Conservation (phyloP, 2,113 vertebrate species). For the Spizaetus ornatus region DNA sequence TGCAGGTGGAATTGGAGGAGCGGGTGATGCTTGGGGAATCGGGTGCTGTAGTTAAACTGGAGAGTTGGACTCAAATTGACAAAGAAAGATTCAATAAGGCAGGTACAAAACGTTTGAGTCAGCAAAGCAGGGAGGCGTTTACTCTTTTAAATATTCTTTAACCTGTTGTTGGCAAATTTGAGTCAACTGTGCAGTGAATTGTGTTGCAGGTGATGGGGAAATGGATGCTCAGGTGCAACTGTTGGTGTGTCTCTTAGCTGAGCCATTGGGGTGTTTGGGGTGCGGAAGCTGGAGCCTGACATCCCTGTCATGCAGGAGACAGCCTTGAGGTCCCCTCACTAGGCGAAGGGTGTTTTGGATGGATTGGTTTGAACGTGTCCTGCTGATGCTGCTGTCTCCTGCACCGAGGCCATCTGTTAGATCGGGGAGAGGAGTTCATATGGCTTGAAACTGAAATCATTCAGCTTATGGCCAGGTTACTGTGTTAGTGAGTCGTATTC, state of each 20-base stretch:
- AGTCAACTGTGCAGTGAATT: not conserved
- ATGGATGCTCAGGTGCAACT: not conserved
- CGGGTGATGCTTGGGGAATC: not conserved
- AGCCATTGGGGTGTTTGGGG: accelerated
- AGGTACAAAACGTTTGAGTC: accelerated
- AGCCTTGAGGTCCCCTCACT: not conserved
- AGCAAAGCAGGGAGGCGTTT: not conserved
- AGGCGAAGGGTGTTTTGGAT: not conserved
- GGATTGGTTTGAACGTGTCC: not conserved
- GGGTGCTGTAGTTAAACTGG: not conserved
- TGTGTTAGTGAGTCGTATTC: not conserved
- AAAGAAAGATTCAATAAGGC: not conserved
- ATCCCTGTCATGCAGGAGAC: not conserved
- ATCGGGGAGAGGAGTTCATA: not conserved
- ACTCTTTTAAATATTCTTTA: not conserved
- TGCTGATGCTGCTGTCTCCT: not conserved
- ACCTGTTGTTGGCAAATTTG: not conserved
- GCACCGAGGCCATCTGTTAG: accelerated
- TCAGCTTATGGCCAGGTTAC: not conserved
- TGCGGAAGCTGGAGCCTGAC: not conserved
- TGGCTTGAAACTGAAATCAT: not conserved
- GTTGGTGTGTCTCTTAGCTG: not conserved
- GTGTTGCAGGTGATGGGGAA: not conserved
- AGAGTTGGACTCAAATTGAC: not conserved
- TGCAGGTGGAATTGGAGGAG: not conserved